A percentile compares a stretch with the other conserved stretches of the same genome.
Evolutionary conservation across 2,113 vertebrate genomes (phyloP).

Genomic region (Theropithecus gelada): DNA sequence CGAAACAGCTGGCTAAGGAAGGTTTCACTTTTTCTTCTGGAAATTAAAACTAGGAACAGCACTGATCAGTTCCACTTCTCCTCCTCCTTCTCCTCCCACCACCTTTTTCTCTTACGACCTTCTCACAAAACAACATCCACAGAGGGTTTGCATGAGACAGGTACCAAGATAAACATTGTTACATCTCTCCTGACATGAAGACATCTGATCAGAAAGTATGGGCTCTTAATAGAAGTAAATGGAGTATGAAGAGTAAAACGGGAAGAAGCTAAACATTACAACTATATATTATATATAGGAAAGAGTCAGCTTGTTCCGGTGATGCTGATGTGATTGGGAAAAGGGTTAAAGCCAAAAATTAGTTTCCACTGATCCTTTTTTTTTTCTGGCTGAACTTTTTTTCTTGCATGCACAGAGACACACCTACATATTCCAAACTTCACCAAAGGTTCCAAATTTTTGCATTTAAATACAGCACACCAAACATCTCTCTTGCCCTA

Average conservation of each 20-base stretch:
- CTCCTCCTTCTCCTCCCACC: neutral
- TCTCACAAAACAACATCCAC: neutral
- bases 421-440: neutral
- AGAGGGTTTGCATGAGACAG: neutral
- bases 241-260: neutral
- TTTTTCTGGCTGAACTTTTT: neutral
- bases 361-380: neutral
- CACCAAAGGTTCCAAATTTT: neutral
- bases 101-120: neutral
- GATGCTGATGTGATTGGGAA: neutral
- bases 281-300: neutral
- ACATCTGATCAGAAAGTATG: neutral
- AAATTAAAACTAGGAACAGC: neutral
- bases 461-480: neutral
- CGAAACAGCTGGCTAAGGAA: neutral
- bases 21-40: neutral
- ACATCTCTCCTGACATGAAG: neutral
- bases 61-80: neutral
- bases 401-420: neutral
- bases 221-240: neutral
- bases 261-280: conserved; percentile 10
- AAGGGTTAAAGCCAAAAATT: neutral
- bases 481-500: neutral
- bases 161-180: neutral
- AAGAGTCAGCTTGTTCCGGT: neutral